Conservation (phyloP, 1,140 invertebrate species). For the Drosophila melanica region DNA sequence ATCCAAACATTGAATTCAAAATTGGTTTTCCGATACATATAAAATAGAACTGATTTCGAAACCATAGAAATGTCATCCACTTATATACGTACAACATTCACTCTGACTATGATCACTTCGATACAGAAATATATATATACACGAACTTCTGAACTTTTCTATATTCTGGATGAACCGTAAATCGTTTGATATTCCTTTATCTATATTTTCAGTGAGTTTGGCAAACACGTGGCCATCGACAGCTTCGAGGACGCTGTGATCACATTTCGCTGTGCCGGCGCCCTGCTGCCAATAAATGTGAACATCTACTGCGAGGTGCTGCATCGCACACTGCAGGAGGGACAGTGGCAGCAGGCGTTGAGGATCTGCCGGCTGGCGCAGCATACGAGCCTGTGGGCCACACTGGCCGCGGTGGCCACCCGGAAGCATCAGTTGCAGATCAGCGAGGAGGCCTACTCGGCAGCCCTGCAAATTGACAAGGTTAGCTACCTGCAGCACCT, state of each 20-base stretch:
- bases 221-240: constrained; percentile 90
- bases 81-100: too few species aligned
- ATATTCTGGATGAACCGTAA: too few species aligned
- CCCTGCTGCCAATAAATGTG: constrained; percentile 67
- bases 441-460: constrained; percentile 95
- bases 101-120: too few species aligned
- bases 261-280: constrained; percentile 75
- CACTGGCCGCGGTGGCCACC: constrained; percentile 92
- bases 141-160: too few species aligned
- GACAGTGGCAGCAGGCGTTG: constrained; percentile 76
- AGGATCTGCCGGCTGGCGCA: constrained; percentile 83
- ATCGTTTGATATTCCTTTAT: background rate
- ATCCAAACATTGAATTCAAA: too few species aligned
- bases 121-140: too few species aligned
- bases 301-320: constrained; percentile 79
- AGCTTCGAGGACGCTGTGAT: constrained; percentile 88
- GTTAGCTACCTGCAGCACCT: constrained; percentile 94
- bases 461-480: constrained; percentile 95
- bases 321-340: constrained; percentile 74
- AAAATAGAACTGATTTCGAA: too few species aligned
- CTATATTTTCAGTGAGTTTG: constrained; percentile 83
- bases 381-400: constrained; percentile 93
- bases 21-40: too few species aligned
- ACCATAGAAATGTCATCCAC: too few species aligned
- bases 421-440: constrained; percentile 91